These are phyloP conservation scores for Microcaecilia unicolor DNA, from an alignment of 2,797 vertebrate species.

Conservation along the genomic window DNA sequence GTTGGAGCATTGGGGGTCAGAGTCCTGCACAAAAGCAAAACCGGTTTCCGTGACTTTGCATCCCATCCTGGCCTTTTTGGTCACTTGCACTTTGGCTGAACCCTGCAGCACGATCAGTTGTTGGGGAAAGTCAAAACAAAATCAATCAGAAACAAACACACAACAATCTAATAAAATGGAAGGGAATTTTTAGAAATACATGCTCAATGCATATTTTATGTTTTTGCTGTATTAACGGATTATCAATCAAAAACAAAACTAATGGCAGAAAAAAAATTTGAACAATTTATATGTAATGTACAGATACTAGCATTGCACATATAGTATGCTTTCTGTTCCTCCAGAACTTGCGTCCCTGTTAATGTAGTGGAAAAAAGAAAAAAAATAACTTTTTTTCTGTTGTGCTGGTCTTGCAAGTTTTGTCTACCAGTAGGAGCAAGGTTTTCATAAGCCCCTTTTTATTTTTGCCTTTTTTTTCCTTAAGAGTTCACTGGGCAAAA, in stretches of 20 bases:
- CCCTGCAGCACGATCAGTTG: conserved; percentile 66
- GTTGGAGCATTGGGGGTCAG: conserved; percentile 37
- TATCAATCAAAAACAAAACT: conserved; percentile 72
- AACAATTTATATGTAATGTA: conserved; percentile 98
- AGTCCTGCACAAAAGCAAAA: conserved; percentile 44
- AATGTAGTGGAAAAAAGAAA: conserved; percentile 81
- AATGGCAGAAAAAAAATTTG: conserved; percentile 82
- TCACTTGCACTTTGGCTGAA: conserved; percentile 50
- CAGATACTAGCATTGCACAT: conserved; percentile 97
- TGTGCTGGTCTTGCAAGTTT: conserved; percentile 80
- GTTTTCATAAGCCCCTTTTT: conserved; percentile 39
- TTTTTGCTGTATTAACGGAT: conserved; percentile 86
- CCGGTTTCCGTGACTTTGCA: conserved; percentile 41
- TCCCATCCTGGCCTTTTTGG: conserved; percentile 37
- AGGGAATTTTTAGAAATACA: conserved; percentile 73
- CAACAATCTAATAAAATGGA: conserved; percentile 47
- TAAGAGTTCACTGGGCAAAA: conserved; percentile 49
- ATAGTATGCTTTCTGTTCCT: conserved; percentile 86
- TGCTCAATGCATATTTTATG: conserved; percentile 79
- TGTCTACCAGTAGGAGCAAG: conserved; percentile 69
- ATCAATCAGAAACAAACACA: conserved; percentile 24
- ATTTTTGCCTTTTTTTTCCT: conserved; percentile 43
- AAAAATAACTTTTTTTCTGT: conserved; percentile 72
- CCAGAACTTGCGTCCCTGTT: conserved; percentile 87
- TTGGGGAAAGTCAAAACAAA: conserved; percentile 44